Evolutionary conservation across 2,888 invertebrate species (phyloP).

Genomic region (Athrips mouffetella): DNA sequence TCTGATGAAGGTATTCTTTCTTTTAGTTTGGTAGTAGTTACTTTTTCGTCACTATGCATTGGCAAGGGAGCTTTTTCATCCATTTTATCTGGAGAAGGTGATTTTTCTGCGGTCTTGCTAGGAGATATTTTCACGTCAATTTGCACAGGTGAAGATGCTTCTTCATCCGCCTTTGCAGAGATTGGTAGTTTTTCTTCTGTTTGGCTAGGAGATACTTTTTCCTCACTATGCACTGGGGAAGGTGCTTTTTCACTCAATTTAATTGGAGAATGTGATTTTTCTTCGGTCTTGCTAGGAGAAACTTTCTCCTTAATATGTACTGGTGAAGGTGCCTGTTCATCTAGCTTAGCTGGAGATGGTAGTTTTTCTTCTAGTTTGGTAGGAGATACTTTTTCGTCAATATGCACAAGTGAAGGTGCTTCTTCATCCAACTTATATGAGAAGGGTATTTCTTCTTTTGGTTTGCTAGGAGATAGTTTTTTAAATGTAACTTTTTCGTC

Average conservation of each 20-base stretch:
- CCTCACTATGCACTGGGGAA: neutral
- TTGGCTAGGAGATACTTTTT: too few species aligned
- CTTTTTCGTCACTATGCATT: too few species aligned
- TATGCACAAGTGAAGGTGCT: neutral
- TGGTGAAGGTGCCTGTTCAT: constrained; percentile 4
- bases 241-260: constrained; percentile 14
- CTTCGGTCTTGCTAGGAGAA: too few species aligned
- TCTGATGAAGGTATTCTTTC: too few species aligned
- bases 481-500: constrained; percentile 13
- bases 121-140: neutral
- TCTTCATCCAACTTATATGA: neutral
- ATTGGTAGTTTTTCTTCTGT: neutral
- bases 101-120: neutral
- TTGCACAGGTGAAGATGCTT: neutral
- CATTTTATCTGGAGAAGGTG: neutral
- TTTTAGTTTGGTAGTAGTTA: too few species aligned
- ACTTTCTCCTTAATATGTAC: constrained; percentile 4
- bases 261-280: neutral
- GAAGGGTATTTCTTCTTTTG: constrained; percentile 4
- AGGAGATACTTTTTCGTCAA: neutral
- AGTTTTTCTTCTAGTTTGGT: constrained; percentile 17
- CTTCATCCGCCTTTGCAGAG: neutral
- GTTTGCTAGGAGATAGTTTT: neutral
- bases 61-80: neutral
- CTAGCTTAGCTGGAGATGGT: constrained; percentile 9